Percentiles rank a stretch among this genome's conserved stretches.
Conservation (phyloP, 2,113 vertebrate genomes). For the Numida meleagris region DNA sequence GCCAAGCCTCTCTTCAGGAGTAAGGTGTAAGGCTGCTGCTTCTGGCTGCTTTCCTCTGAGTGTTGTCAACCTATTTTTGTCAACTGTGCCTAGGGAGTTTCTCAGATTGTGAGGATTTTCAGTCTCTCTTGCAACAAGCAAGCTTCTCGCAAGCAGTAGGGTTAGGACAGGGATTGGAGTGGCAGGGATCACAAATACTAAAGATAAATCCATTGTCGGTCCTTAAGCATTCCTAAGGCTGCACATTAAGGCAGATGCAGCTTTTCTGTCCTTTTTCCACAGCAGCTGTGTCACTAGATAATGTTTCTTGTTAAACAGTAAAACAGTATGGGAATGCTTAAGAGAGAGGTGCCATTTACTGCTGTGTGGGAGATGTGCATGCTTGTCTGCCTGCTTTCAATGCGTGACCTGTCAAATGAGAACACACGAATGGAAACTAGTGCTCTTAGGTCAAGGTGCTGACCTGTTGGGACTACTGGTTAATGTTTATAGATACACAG, state of each 20-base stretch:
- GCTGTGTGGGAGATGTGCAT: neutral
- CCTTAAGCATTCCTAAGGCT: neutral
- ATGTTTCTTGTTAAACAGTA: neutral
- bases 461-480: neutral
- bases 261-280: neutral
- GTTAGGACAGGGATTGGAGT: neutral
- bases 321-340: neutral
- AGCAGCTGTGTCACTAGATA: neutral
- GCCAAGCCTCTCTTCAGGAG: conserved; percentile 98
- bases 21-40: conserved; percentile 85
- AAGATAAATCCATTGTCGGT: neutral
- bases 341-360: neutral
- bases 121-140: neutral
- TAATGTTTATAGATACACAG: neutral
- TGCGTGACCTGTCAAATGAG: rapidly evolving
- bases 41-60: neutral
- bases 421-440: neutral
- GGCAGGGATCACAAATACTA: neutral
- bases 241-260: neutral
- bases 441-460: neutral
- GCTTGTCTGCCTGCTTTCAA: neutral
- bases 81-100: neutral
- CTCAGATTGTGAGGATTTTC: neutral
- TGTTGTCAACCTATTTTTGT: neutral
- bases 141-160: neutral